Evolutionary conservation across 2,113 vertebrate genomes (phyloP).

Genomic region (Miniopterus natalensis): DNA sequence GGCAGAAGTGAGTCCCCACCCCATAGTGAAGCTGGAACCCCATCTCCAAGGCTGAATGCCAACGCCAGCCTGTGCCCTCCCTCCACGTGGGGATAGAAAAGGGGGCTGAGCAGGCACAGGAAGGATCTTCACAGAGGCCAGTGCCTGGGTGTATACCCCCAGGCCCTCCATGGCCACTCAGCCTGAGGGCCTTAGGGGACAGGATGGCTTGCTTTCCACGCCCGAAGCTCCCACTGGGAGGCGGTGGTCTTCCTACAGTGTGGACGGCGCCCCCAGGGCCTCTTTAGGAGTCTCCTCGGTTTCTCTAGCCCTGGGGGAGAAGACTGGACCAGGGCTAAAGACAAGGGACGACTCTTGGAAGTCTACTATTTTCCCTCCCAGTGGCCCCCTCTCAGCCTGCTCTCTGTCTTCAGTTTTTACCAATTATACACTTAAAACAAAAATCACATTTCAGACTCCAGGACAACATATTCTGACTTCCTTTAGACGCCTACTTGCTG

Average conservation of each 20-base stretch:
- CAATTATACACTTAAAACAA: not conserved
- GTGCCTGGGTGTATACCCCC: not conserved
- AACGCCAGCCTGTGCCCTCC: not conserved
- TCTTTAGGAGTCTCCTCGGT: not conserved
- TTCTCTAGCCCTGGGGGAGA: not conserved
- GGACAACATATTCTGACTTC: conserved; percentile 51
- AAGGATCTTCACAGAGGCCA: not conserved
- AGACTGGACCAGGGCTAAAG: not conserved
- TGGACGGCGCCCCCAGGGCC: accelerated
- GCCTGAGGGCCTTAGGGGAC: not conserved
- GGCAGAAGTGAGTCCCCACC: not conserved
- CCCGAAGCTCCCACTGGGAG: not conserved
- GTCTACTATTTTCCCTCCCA: not conserved
- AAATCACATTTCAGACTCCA: conserved; percentile 30
- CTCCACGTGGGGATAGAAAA: not conserved
- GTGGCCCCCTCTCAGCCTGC: not conserved
- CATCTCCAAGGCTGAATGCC: not conserved
- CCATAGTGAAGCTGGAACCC: not conserved
- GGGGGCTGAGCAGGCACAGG: accelerated
- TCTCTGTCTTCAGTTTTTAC: not conserved
- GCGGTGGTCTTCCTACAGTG: not conserved
- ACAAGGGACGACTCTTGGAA: not conserved
- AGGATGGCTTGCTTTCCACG: not conserved
- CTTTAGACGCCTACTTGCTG: conserved; percentile 72
- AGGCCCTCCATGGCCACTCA: accelerated